These are phyloP conservation scores for Aphis gossypii DNA, from an alignment of 1,140 invertebrate genomes.

Conservation along the genomic window DNA sequence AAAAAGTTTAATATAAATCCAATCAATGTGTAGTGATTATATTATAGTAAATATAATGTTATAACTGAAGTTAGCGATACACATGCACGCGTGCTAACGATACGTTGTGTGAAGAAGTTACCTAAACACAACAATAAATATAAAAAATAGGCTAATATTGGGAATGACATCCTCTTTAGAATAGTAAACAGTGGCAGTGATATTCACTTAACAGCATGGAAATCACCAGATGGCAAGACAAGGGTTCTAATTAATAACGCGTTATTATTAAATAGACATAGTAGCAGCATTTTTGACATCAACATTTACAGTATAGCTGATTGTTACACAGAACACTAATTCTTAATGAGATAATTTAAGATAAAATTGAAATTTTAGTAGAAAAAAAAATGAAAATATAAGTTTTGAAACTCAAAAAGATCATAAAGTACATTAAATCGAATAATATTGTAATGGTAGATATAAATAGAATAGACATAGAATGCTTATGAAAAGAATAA, in stretches of 20 bases:
- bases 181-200: background rate
- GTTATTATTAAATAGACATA: conserved; percentile 28
- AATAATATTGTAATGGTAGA: background rate
- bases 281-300: conserved; percentile 44
- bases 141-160: conserved; percentile 43
- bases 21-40: background rate
- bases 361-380: background rate
- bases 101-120: background rate
- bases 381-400: background rate
- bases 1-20: background rate
- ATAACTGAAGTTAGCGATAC: background rate
- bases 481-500: background rate
- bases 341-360: conserved; percentile 41
- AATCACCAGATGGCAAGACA: conserved; percentile 58
- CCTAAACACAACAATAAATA: background rate
- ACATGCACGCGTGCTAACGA: background rate
- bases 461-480: background rate
- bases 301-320: conserved; percentile 56
- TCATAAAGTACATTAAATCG: background rate
- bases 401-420: background rate
- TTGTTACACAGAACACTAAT: conserved; percentile 57
- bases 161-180: conserved; percentile 56
- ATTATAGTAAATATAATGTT: background rate
- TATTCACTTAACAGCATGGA: conserved; percentile 57
- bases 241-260: conserved; percentile 59